These are phyloP conservation scores for Microcebus jonahi DNA, from an alignment of 2,113 vertebrate species.

Conservation along the genomic window DNA sequence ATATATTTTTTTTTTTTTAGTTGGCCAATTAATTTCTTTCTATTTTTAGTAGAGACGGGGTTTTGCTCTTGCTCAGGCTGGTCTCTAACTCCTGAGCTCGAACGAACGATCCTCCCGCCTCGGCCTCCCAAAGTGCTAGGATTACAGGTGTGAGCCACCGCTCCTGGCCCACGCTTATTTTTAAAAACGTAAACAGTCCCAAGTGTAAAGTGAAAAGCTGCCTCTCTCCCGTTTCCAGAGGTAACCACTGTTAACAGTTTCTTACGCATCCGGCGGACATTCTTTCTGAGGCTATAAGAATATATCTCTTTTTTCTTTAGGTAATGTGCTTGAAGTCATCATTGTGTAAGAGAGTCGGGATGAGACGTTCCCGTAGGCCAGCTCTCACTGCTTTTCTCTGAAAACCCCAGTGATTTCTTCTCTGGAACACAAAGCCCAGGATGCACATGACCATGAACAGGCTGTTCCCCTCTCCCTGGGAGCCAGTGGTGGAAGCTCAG, in stretches of 20 bases:
- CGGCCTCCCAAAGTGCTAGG: no score
- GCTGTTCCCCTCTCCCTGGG: not conserved
- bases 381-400: not conserved
- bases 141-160: no score
- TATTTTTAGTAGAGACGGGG: no score
- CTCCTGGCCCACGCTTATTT: not conserved
- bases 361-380: not conserved
- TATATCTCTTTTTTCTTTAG: not conserved
- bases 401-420: not conserved
- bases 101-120: no score
- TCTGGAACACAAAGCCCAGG: not conserved
- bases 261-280: not conserved
- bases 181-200: not conserved
- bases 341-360: not conserved
- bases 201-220: not conserved
- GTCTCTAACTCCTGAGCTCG: no score
- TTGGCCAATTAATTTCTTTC: no score
- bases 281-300: not conserved
- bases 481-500: constrained; percentile 15
- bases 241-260: not conserved
- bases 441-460: not conserved
- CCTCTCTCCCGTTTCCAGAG: not conserved
- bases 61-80: no score
- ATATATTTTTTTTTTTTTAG: no score
- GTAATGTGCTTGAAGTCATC: not conserved